Conservation (phyloP, 2,797 vertebrate genomes). For the Lacerta viridis region DNA sequence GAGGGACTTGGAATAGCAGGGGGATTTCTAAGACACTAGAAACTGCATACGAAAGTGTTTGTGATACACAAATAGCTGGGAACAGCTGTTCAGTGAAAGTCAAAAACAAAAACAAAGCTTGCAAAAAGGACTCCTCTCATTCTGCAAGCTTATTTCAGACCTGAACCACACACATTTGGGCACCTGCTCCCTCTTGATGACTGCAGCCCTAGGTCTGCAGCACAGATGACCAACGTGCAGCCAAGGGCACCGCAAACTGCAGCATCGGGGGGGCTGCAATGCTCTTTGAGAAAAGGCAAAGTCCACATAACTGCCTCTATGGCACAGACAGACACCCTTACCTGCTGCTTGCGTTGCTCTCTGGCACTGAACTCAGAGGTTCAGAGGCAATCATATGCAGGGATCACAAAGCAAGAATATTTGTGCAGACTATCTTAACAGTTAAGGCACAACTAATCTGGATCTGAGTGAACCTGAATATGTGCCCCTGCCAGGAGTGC, state of each 20-base stretch:
- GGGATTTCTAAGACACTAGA: constrained; percentile 32
- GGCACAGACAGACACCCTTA: neutral
- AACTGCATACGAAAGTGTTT: constrained; percentile 18
- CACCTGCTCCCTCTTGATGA: neutral
- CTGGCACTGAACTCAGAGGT: neutral
- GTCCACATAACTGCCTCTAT: no score
- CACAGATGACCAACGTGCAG: neutral
- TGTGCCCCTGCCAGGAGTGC: neutral
- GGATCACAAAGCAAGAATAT: neutral
- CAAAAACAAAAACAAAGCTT: constrained; percentile 37
- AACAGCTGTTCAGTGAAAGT: constrained; percentile 27
- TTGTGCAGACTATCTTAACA: neutral
- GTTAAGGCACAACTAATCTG: neutral
- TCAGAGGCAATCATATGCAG: neutral
- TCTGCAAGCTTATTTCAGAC: neutral
- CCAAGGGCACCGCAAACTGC: neutral
- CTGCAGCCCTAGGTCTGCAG: neutral
- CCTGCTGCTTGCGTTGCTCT: no score
- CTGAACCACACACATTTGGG: neutral
- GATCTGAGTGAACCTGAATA: neutral
- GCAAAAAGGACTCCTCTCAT: neutral
- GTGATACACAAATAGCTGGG: constrained; percentile 21
- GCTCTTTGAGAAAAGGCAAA: neutral
- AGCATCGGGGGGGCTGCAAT: neutral
- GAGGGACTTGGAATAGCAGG: constrained; percentile 12